A percentile compares a stretch with the other conserved stretches of the same genome.
phyloP scores from a whole-genome alignment of 2,797 vertebrate species.

The Clarias platycephalus region DNA sequence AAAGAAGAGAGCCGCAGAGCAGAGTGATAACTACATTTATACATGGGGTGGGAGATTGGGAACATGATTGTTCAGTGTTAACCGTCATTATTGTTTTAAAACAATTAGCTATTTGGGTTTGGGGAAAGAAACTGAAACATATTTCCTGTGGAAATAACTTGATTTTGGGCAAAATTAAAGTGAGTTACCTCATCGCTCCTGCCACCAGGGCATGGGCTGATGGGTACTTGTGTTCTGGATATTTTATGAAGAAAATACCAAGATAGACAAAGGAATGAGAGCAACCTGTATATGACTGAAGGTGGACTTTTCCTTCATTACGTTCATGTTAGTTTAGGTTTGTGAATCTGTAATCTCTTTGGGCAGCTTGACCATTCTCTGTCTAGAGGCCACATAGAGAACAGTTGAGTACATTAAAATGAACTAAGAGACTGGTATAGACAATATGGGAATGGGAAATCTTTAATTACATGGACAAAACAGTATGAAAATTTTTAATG shows the following conservation, averaged over 20 bases:
- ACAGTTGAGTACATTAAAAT: conserved; percentile 49
- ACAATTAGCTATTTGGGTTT: conserved; percentile 80
- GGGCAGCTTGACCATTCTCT: conserved; percentile 55
- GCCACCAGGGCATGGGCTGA: conserved; percentile 76
- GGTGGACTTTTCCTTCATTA: conserved; percentile 77
- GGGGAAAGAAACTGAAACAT: conserved; percentile 71
- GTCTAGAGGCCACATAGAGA: conserved; percentile 52
- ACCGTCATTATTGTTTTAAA: conserved; percentile 79
- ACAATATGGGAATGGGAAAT: conserved; percentile 23
- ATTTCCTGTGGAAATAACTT: conserved; percentile 99
- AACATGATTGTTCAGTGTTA: conserved; percentile 78
- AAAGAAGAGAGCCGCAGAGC: conserved; percentile 7
- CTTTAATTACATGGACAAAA: conserved; percentile 27
- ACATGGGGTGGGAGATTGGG: conserved; percentile 59
- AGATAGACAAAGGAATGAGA: conserved; percentile 52
- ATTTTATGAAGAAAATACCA: conserved; percentile 58
- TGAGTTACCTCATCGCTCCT: conserved; percentile 94
- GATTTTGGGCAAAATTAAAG: conserved; percentile 91
- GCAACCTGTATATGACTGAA: conserved; percentile 68
- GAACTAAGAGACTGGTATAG: conserved; percentile 28
- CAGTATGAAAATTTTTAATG: conserved; percentile 34
- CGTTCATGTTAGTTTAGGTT: conserved; percentile 68
- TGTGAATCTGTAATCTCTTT: conserved; percentile 50
- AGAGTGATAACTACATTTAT: conserved; percentile 42
- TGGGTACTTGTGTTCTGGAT: conserved; percentile 57